Base-by-base conservation (phyloP, 2,113 vertebrate genomes). In the Rhinolophus sinicus region DNA sequence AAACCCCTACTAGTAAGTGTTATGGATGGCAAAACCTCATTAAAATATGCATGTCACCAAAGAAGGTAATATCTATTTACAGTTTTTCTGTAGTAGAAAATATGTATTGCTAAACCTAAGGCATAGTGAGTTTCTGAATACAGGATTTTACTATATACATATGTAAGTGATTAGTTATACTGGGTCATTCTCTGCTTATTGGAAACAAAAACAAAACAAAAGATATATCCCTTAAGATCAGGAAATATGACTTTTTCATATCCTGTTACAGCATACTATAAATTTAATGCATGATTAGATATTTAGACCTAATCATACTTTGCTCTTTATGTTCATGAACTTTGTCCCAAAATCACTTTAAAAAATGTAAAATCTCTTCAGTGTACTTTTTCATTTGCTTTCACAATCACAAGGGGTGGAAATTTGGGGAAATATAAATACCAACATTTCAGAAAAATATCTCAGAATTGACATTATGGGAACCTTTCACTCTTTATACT, bases 361-460 rank as follows among this genome's bases (percentile, higher is more conserved):
- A 93, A 96, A 58, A 24, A 65, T 82, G 15, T 6, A 40, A 96
- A 95, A 38, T 73, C 52, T 58, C 2, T 89, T 65, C 30, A 35
- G 30, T 50, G 11, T 65, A 56, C 35, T 50, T 93, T 83, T 95
- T 69, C 40, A 93, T 28, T 94, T 91, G 33, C 6, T 75, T 88
- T 90, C 85, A 56, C 81, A 96, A 88, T 93, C 80, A 67, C 7
- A 22, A 67, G 40, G 47, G 52, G 24, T 38, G 13, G 76, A 69
- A 81, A 95, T 54, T 24, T 85, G 52, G 87, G 44, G 80, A 90
- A 90, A 96, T 95, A 73, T 83, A 72, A 95, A 88, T 73, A 93
- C 19, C 54, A 90, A 85, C 67, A 72, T 33, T n/a, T 93, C 40
- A 86, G 73, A 96, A 96, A 96, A 93, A 93, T 90, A 72, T 88